Evolutionary conservation across 2,888 invertebrate genomes (phyloP).

Genomic region (Spisula subtruncata): DNA sequence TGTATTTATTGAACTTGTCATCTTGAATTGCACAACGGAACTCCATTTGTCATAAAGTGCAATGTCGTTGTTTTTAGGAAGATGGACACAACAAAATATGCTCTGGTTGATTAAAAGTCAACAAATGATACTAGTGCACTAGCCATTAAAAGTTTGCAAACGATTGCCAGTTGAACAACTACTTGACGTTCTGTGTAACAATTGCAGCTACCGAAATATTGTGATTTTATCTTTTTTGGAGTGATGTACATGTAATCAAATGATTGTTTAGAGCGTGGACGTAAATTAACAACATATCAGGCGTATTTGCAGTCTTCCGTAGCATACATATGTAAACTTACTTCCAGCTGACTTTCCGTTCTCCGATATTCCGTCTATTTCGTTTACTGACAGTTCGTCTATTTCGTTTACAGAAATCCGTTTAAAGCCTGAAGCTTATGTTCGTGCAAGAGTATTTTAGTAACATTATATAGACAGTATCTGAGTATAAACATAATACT

Average conservation of each 20-base stretch:
- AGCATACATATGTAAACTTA: neutral
- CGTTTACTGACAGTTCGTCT: too few relatives aligned
- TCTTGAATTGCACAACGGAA: neutral
- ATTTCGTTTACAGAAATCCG: too few relatives aligned
- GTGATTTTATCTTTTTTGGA: neutral
- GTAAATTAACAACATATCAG: neutral
- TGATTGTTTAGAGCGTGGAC: neutral
- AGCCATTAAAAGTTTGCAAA: too few relatives aligned
- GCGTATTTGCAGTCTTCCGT: neutral
- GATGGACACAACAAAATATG: too few relatives aligned
- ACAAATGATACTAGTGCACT: too few relatives aligned
- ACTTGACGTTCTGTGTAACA: neutral
- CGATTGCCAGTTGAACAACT: too few relatives aligned
- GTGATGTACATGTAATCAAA: neutral
- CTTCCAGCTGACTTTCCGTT: neutral
- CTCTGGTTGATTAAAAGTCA: too few relatives aligned
- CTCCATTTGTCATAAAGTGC: neutral
- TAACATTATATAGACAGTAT: too few relatives aligned
- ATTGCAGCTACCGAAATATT: neutral
- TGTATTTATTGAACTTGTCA: neutral
- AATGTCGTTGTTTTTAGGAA: too few relatives aligned
- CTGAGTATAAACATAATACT: too few relatives aligned
- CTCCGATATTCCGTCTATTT: too few relatives aligned
- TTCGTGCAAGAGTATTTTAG: neutral
- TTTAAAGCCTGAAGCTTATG: neutral